Evolutionary conservation across 2,113 vertebrate genomes (phyloP).

Genomic region (Ancistrus triradiatus): DNA sequence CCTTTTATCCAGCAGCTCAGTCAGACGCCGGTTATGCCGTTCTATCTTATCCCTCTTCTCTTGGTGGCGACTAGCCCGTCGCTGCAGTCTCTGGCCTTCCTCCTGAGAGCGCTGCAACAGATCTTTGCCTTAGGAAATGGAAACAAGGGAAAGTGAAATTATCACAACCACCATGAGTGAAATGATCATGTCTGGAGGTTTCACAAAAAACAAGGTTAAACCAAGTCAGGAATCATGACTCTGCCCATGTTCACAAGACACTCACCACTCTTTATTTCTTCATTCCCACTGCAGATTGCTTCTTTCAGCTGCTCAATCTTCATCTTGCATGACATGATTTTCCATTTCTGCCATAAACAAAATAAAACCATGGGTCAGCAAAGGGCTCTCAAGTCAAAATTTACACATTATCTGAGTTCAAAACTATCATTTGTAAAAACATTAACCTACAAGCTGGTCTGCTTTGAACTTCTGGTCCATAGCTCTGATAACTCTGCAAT

Average conservation of each 20-base stretch:
- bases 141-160: constrained; percentile 15
- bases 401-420: background rate
- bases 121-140: constrained; percentile 70
- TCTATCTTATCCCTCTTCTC: constrained; percentile 96
- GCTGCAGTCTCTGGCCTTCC: constrained; percentile 84
- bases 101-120: constrained; percentile 82
- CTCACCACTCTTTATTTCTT: constrained; percentile 86
- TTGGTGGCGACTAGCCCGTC: constrained; percentile 84
- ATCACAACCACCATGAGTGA: background rate
- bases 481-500: constrained; percentile 76
- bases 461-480: constrained; percentile 83
- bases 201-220: background rate
- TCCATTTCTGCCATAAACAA: constrained; percentile 84
- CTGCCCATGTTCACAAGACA: constrained; percentile 68
- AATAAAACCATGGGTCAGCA: background rate
- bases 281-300: constrained; percentile 83
- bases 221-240: background rate
- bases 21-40: constrained; percentile 81
- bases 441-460: constrained; percentile 84
- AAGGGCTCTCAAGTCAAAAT: too few species aligned
- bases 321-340: constrained; percentile 96
- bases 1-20: constrained; percentile 82
- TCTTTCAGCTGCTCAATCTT: constrained; percentile 93
- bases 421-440: background rate
- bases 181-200: background rate